These are phyloP conservation scores for Eriosoma lanigerum DNA, from an alignment of 1,140 invertebrate species.

Conservation along the genomic window DNA sequence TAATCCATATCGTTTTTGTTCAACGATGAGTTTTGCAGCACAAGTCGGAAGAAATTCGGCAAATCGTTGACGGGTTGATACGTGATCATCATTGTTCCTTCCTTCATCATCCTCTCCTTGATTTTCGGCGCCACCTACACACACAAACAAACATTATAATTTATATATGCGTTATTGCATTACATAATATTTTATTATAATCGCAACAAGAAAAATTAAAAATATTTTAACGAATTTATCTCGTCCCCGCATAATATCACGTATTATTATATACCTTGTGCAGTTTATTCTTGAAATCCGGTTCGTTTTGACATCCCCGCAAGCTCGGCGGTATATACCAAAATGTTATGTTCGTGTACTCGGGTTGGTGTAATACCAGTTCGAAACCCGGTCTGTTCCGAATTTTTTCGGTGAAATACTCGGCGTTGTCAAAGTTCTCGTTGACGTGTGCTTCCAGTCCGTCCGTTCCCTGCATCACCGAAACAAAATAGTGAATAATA, in stretches of 20 bases:
- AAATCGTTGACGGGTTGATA: slow-evolving; percentile 81
- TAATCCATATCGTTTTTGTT: slow-evolving; percentile 80
- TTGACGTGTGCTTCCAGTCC: slow-evolving; percentile 81
- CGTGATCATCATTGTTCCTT: slow-evolving; percentile 92
- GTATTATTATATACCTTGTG: slow-evolving; percentile 64
- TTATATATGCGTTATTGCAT: not conserved
- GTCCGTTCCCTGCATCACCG: slow-evolving; percentile 64
- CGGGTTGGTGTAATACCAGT: slow-evolving; percentile 75
- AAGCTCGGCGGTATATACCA: slow-evolving; percentile 89
- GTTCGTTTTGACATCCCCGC: slow-evolving; percentile 62
- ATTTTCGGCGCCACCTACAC: slow-evolving; percentile 80
- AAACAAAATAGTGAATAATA: too few relatives aligned
- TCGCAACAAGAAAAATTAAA: not conserved
- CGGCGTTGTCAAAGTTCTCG: slow-evolving; percentile 72
- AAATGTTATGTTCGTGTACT: slow-evolving; percentile 93
- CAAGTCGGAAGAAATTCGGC: slow-evolving; percentile 92
- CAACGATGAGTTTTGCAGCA: slow-evolving; percentile 85
- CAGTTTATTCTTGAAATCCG: slow-evolving; percentile 69
- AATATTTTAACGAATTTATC: too few relatives aligned
- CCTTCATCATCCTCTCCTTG: slow-evolving; percentile 92
- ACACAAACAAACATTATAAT: not conserved
- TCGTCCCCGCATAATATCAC: not conserved
- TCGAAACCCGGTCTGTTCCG: slow-evolving; percentile 70
- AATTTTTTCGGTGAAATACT: slow-evolving; percentile 72
- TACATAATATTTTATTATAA: not conserved